Evolutionary conservation across 2,888 invertebrate genomes (phyloP).

Genomic region (Meliscaeva auricollis): DNA sequence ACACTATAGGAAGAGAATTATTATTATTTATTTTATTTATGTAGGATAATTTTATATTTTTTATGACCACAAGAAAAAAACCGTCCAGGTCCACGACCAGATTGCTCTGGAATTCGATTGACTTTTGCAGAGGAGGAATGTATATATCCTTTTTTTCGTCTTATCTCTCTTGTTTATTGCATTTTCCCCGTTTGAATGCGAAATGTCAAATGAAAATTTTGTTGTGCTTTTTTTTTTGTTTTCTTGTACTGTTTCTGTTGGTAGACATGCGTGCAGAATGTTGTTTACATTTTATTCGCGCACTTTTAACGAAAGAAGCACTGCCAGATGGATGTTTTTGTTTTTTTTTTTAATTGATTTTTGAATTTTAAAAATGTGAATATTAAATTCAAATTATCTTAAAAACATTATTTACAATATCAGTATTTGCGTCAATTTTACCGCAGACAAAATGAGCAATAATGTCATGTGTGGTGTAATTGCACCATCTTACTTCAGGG

Average conservation of each 20-base stretch:
- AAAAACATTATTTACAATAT: no score
- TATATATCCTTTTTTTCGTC: slow-evolving; percentile 22
- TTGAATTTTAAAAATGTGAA: not conserved
- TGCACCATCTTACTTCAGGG: no score
- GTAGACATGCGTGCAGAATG: slow-evolving; percentile 29
- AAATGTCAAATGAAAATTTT: slow-evolving; percentile 34
- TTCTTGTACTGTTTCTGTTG: not conserved
- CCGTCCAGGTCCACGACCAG: slow-evolving; percentile 10
- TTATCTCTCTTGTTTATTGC: slow-evolving; percentile 56
- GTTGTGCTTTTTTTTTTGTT: not conserved
- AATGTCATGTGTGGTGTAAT: no score
- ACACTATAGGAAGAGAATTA: not conserved
- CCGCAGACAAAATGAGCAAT: no score
- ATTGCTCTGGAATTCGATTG: slow-evolving; percentile 39
- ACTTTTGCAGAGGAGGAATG: slow-evolving; percentile 23
- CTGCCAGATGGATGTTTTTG: slow-evolving; percentile 26
- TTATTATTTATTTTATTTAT: not conserved
- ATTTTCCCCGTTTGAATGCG: slow-evolving; percentile 30
- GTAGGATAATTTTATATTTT: no score
- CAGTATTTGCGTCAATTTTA: no score
- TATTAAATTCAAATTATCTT: no score
- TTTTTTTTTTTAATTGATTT: not conserved
- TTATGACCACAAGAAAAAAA: not conserved
- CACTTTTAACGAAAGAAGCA: slow-evolving; percentile 56
- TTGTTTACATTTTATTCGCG: slow-evolving; percentile 67